Percentiles rank a stretch among this genome's conserved stretches.
Conservation (phyloP, 1,140 invertebrate genomes). For the Centruroides sculpturatus region DNA sequence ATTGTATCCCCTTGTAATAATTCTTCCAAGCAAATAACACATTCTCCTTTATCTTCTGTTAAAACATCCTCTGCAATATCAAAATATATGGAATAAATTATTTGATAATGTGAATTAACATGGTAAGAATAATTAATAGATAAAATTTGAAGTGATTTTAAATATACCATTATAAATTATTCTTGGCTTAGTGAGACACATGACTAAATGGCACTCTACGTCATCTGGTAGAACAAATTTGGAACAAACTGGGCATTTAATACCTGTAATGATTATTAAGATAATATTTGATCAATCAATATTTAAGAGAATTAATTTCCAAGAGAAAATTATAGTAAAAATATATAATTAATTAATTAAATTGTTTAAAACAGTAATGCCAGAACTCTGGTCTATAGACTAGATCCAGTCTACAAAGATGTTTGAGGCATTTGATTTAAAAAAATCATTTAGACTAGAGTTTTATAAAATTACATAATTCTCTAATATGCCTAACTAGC, state of each 20-base stretch:
- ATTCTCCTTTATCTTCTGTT: constrained; percentile 84
- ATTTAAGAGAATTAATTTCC: no score
- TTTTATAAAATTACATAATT: no score
- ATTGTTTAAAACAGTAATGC: no score
- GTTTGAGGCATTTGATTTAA: no score
- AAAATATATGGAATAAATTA: background rate
- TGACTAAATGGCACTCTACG: constrained; percentile 95
- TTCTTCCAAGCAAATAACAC: constrained; percentile 97
- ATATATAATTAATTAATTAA: no score
- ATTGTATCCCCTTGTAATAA: constrained; percentile 86
- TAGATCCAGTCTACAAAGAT: no score
- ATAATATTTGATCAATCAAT: no score
- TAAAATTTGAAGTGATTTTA: background rate
- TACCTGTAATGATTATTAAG: constrained; percentile 42
- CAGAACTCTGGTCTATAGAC: no score
- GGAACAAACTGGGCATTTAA: constrained; percentile 96
- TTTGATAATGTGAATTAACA: constrained; percentile 1
- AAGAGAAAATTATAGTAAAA: no score
- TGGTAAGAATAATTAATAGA: background rate
- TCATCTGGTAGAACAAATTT: constrained; percentile 95
- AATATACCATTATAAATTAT: constrained; percentile 91
- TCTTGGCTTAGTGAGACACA: constrained; percentile 96
- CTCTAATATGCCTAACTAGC: no score
- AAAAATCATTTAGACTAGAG: no score
- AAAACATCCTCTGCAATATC: constrained; percentile 79